Conservation (phyloP, 2,888 invertebrate species). For the Monochamus alternatus region DNA sequence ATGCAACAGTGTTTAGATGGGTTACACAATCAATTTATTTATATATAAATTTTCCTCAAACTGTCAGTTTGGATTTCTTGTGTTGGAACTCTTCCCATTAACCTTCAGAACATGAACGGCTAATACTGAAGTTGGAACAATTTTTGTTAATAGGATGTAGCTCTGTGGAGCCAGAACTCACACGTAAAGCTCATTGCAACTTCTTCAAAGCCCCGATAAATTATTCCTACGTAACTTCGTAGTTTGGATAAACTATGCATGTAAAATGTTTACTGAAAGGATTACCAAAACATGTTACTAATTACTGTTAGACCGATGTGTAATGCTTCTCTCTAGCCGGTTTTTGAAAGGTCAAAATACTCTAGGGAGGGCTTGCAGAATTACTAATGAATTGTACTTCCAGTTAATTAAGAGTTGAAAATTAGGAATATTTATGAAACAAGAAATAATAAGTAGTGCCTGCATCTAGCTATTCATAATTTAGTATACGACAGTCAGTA, state of each 20-base stretch:
- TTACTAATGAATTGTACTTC: no score
- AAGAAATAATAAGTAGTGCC: no score
- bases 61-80: not conserved
- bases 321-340: not conserved
- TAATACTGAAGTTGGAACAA: not conserved
- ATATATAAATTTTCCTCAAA: no score
- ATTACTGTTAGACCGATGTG: not conserved
- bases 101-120: not conserved
- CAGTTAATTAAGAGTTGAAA: no score
- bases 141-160: not conserved
- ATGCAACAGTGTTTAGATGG: no score
- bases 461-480: no score
- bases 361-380: not conserved
- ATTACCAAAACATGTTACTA: slow-evolving; percentile 4
- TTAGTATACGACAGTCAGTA: no score
- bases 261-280: not conserved
- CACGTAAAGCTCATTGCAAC: slow-evolving; percentile 5
- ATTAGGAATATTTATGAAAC: no score
- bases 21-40: no score
- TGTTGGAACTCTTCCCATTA: not conserved
- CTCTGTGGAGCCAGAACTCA: not conserved
- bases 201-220: slow-evolving; percentile 1
- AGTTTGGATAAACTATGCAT: slow-evolving; percentile 2
- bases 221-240: slow-evolving; percentile 6
- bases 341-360: no score